Evolutionary conservation across 64 coral and sea anemone genomes (phyloP), one percentile per base, ranked within the genome.

Genomic region (Platygyra sinensis): DNA sequence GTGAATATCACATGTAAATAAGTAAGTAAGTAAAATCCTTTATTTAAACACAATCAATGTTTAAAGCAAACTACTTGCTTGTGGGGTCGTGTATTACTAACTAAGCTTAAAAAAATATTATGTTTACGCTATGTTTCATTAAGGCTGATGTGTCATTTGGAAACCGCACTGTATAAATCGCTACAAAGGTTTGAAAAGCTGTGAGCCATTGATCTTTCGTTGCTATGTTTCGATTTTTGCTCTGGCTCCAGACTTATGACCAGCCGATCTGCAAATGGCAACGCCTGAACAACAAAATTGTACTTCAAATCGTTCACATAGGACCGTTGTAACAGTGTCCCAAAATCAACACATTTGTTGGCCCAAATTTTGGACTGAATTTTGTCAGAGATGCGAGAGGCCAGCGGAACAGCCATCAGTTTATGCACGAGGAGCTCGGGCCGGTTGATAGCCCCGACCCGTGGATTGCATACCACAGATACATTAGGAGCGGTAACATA

Each of bases 51-150:
- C n/a, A n/a, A n/a, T n/a, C n/a, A n/a, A n/a, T n/a, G n/a, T n/a
- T n/a, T n/a, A n/a, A n/a, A n/a, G n/a, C n/a, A n/a, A n/a, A n/a
- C n/a, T n/a, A n/a, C n/a, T n/a, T n/a, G n/a, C n/a, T n/a, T n/a
- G n/a, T n/a, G n/a, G n/a, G n/a, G n/a, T n/a, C n/a, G n/a, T n/a
- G n/a, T n/a, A n/a, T n/a, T n/a, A n/a, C n/a, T n/a, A n/a, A n/a
- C n/a, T n/a, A n/a, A n/a, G n/a, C n/a, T n/a, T n/a, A n/a, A n/a
- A n/a, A n/a, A n/a, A n/a, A n/a, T n/a, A n/a, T n/a, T n/a, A n/a
- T n/a, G n/a, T n/a, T n/a, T n/a, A n/a, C n/a, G n/a, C n/a, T 30
- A 51, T 92, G 87, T 42, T 86, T 92, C 49, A 78, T 86, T 77
- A 92, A 72, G 8, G 51, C 82, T 8, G 82, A 55, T 12, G 67